Evolutionary conservation across 2,797 vertebrate species (phyloP), one percentile per base, ranked within the genome.

Genomic region (Sebastes baramenuke): DNA sequence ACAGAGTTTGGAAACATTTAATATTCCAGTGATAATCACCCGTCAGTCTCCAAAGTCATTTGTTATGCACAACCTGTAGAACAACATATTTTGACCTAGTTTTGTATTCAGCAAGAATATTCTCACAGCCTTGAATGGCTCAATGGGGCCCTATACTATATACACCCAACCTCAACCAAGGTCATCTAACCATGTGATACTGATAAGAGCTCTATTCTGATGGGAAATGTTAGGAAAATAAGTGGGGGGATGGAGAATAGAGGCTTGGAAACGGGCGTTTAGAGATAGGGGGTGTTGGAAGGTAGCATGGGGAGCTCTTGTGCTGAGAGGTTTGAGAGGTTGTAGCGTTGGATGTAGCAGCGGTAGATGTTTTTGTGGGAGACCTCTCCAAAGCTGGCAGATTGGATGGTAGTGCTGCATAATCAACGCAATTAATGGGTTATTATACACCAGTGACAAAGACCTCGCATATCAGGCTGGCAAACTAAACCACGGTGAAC

Each of bases 141-240:
- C 85, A 60, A 67, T 52, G 74, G 82, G 75, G 49, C 56, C 62
- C 62, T 62, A 46, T 59, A 24, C 61, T 69, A 74, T 59, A 81
- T 67, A 83, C 87, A 84, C 89, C 70, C 75, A 77, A 82, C 49
- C 73, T 72, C 67, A 70, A 76, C 80, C 80, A 84, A 89, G 90
- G 92, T 90, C 88, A 86, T 83, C 72, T 82, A 81, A 90, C 84
- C 79, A 81, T 85, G 81, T 84, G 86, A 84, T 80, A 64, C 78
- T 65, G 83, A 94, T 93, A 92, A 92, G 88, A 89, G 82, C 81
- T 85, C 87, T 75, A 83, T 73, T 90, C 84, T 81, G 84, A 91
- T 88, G 88, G 90, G 87, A 94, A 92, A 87, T 86, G 84, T 70
- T 77, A 58, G 62, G 62, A 82, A 84, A 86, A 85, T 64, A 80